Base-by-base conservation (phyloP, 2,888 invertebrate genomes). In the Nephrocerus scutellatus region DNA sequence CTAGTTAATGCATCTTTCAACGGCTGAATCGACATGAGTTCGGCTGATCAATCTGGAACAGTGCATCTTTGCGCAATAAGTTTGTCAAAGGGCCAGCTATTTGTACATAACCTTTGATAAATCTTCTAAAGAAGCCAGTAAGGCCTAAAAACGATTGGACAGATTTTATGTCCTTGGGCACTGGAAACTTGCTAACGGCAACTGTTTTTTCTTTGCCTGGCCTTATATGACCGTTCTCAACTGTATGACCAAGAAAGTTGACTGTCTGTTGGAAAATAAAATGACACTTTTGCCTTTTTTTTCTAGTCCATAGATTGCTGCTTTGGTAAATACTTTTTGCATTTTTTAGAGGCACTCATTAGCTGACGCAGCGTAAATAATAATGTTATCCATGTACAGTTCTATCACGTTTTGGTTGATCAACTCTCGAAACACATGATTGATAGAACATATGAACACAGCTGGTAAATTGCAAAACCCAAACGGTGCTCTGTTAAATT, bases 361-460 rank as follows among this genome's bases (percentile, higher is more conserved):
- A 12, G 32, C 21, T 5, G 40, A 22, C 19, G 8, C 24, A 15
- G 39, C 34, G 3, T 29, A 29, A 12, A 48, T 33, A 7, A 50
- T 38, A 2, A 48, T 20, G 24, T 50, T 44, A 22, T 47, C 51
- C 20, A 47, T 10, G 24, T 46, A 51, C 2, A 36, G 9, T 1
- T 38, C 5, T n/a, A 47, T 15, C 3, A 43, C 19, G 12, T 34
- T 29, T 26, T 44, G 14, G 14, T 22, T 26, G 4, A 45, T 43
- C 13, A 46, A 31, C 14, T 32, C 10, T 18, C n/a, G 30, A 8
- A 30, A 8, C 13, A 8, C 18, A 16, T 30, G 16, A 18, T 13
- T 30, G 9, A 15, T 14, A 8, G 15, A 9, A 13, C 18, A 16
- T 9, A 8, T 30, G 15, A 30, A 30, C 10, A 14, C 26, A 6